Base-by-base conservation (phyloP, 2,888 invertebrate species). In the Hypena proboscidalis region DNA sequence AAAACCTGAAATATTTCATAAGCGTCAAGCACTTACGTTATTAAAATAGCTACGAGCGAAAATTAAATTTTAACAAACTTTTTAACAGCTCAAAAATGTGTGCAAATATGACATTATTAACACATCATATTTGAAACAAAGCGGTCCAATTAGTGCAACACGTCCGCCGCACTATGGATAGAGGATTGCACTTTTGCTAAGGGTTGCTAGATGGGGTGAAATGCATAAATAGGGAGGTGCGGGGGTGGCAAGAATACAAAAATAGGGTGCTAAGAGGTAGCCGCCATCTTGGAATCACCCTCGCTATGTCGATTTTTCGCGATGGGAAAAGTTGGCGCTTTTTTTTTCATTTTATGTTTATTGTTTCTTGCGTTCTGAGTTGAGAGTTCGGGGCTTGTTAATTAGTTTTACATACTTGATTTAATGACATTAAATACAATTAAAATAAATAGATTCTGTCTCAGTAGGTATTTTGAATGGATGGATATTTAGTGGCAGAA, bases 201-300 rank as follows among this genome's bases (percentile, higher is more conserved):
- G 61, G 71, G 75, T 21, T 38, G 69, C 66, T 62, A 67, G 67
- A 60, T 68, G 56, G 70, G 69, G 74, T 74, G 70, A 66, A 73
- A 46, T 67, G 64, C 64, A 67, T 67, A 67, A 64, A 67, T 62
- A 65, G 49, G 38, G 35, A 19, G 25, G 17, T 30, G 71, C 76
- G 71, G 71, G 80, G 85, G 84, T 67, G 79, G 84, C 67, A 81
- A 82, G 83, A 82, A 81, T 71, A 74, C 77, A 86, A 87, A 88
- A 87, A 85, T 87, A 78, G 88, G 88, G 88, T 77, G 85, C 74
- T 75, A 85, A 85, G 80, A 84, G 83, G 53, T 61, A 60, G 74
- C 62, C 67, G 87, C 88, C 89, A 87, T 88, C 83, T 85, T 87
- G 77, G 51, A 50, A 52, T 71, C 74, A 52, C 66, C 77, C 74